A percentile compares a stretch with the other conserved stretches of the same genome.
phyloP scores from a whole-genome alignment of 2,113 vertebrate genomes.

The Bos indicus region DNA sequence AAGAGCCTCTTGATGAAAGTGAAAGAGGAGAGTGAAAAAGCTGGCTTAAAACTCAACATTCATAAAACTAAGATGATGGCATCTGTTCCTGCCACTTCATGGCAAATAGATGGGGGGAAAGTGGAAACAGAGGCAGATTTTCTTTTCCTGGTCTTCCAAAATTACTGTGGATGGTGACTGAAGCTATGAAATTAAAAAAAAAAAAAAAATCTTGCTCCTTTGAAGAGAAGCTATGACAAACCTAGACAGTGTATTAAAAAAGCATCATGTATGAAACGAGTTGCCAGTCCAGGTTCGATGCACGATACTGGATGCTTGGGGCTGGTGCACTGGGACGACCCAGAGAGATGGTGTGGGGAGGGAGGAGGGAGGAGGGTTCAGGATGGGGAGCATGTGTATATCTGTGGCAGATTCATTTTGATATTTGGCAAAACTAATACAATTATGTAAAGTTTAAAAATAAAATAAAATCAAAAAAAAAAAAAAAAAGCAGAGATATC shows the following conservation, averaged over 20 bases:
- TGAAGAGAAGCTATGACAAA: background rate
- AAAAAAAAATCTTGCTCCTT: background rate
- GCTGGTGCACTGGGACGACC: too few species aligned
- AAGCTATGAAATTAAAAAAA: background rate
- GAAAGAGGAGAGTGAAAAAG: background rate
- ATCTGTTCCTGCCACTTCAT: background rate
- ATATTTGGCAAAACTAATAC: too few species aligned
- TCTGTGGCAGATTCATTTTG: too few species aligned
- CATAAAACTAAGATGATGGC: background rate
- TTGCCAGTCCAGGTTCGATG: too few species aligned
- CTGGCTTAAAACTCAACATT: background rate
- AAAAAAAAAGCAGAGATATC: background rate
- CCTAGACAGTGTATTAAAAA: background rate
- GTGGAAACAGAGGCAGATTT: background rate
- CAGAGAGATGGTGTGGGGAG: too few species aligned
- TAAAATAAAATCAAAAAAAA: background rate
- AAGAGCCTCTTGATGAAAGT: background rate
- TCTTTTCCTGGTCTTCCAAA: background rate
- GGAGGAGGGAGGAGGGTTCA: too few species aligned
- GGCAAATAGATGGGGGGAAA: background rate
- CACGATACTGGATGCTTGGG: too few species aligned
- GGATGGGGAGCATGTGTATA: too few species aligned
- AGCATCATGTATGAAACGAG: background rate
- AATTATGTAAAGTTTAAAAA: too few species aligned
- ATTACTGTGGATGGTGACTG: background rate